A percentile compares a stretch with the other conserved stretches of the same genome.
Evolutionary conservation across 1,140 invertebrate species (phyloP).

Genomic region (Pseudobourletiella spinata): DNA sequence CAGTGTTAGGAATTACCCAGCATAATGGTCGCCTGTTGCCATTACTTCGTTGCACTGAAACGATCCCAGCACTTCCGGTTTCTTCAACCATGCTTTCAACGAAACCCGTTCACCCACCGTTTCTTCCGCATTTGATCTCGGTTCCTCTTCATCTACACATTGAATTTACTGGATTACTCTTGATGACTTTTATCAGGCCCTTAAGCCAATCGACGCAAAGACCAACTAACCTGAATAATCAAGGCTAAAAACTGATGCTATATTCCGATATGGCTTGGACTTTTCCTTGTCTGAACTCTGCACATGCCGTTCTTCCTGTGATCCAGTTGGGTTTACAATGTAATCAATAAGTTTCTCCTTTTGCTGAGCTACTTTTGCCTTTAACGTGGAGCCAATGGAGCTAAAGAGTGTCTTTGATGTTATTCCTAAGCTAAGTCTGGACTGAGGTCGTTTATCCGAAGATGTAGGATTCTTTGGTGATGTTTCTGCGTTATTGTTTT

Average conservation of each 20-base stretch:
- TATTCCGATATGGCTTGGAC: slow-evolving; percentile 73
- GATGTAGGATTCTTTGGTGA: slow-evolving; percentile 14
- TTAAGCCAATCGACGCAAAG: too few relatives aligned
- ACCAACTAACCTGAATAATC: not conserved
- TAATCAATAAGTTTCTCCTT: slow-evolving; percentile 90
- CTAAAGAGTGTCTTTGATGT: slow-evolving; percentile 19
- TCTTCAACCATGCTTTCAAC: slow-evolving; percentile 67
- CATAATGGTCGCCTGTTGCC: slow-evolving; percentile 73
- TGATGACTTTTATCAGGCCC: too few relatives aligned
- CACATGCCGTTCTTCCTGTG: slow-evolving; percentile 55
- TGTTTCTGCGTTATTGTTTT: slow-evolving; percentile 29
- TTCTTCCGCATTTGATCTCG: slow-evolving; percentile 54
- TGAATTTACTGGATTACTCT: too few relatives aligned
- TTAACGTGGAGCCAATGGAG: slow-evolving; percentile 53
- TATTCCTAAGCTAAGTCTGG: slow-evolving; percentile 4
- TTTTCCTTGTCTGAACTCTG: slow-evolving; percentile 67
- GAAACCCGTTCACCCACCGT: slow-evolving; percentile 57
- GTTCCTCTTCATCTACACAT: slow-evolving; percentile 28
- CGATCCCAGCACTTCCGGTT: slow-evolving; percentile 68
- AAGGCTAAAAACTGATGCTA: slow-evolving; percentile 69
- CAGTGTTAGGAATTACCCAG: slow-evolving; percentile 49
- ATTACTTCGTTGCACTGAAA: slow-evolving; percentile 88
- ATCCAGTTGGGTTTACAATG: slow-evolving; percentile 72
- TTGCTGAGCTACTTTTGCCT: slow-evolving; percentile 80
- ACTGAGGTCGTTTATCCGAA: not conserved